These are phyloP conservation scores for Battus philenor DNA, from an alignment of 1,140 invertebrate genomes.

Conservation along the genomic window DNA sequence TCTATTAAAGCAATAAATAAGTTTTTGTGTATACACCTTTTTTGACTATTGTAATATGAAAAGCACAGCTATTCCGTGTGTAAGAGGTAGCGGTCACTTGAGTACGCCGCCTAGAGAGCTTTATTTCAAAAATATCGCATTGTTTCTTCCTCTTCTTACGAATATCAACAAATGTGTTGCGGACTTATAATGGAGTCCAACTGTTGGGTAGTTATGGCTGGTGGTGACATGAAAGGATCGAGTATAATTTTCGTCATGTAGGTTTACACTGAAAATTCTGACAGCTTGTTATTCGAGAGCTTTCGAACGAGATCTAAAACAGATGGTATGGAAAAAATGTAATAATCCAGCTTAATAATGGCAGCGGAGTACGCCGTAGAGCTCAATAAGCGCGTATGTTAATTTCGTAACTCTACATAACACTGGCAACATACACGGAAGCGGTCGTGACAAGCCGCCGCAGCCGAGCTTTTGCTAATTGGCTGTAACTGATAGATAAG, in stretches of 20 bases:
- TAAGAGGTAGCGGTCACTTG: slow-evolving; percentile 8
- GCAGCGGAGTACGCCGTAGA: no score
- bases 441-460: slow-evolving; percentile 46
- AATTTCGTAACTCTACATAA: slow-evolving; percentile 27
- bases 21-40: no score
- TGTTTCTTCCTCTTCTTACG: slow-evolving; percentile 12
- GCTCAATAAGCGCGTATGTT: slow-evolving; percentile 25
- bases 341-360: no score
- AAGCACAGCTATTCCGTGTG: slow-evolving; percentile 7
- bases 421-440: slow-evolving; percentile 50
- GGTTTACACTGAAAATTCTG: neutral
- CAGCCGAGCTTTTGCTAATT: slow-evolving; percentile 65
- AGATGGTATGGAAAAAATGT: slow-evolving; percentile 4
- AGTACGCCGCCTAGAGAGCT: slow-evolving; percentile 11
- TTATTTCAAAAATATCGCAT: slow-evolving; percentile 15
- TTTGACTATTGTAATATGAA: slow-evolving; percentile 1
- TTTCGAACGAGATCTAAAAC: slow-evolving; percentile 1
- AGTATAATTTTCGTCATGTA: slow-evolving; percentile 1
- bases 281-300: neutral
- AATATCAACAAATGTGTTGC: slow-evolving; percentile 18
- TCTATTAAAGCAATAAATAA: no score
- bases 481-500: slow-evolving; percentile 65
- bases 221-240: neutral
- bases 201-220: slow-evolving; percentile 19
- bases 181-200: slow-evolving; percentile 30